Conservation (phyloP, 2,888 invertebrate species). For the Julus scanicus region DNA sequence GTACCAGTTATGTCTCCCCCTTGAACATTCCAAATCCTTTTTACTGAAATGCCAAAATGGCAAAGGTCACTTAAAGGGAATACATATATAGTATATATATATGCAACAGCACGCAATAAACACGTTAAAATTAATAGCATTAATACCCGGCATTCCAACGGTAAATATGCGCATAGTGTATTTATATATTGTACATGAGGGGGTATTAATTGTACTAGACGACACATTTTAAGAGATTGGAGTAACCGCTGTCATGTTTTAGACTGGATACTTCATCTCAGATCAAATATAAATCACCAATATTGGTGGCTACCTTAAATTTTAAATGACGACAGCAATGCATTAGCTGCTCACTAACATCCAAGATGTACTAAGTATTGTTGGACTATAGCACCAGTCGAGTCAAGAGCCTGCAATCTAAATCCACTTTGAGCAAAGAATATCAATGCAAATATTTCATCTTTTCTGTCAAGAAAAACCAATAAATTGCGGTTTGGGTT, state of each 20-base stretch:
- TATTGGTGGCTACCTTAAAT: background rate
- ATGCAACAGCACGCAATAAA: constrained; percentile 22
- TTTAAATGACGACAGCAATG: background rate
- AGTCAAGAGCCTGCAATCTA: background rate
- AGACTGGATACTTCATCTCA: background rate
- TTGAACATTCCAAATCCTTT: background rate
- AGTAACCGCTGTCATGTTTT: background rate
- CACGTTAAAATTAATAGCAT: constrained; percentile 29
- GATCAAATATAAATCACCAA: background rate
- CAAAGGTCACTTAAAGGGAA: constrained; percentile 45
- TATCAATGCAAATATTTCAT: background rate
- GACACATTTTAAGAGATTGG: background rate
- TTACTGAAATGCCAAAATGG: constrained; percentile 40
- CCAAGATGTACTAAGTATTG: background rate
- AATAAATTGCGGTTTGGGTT: background rate
- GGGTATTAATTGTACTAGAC: constrained; percentile 10
- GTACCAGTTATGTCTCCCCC: background rate
- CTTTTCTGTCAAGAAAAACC: background rate
- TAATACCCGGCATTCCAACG: constrained; percentile 40
- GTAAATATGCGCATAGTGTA: constrained; percentile 22
- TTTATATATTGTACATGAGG: constrained; percentile 32
- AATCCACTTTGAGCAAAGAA: background rate
- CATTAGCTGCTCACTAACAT: constrained; percentile 36
- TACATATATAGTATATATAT: background rate
- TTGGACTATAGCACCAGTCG: constrained; percentile 3